Conservation (phyloP, 1,140 invertebrate genomes). For the Archivesica marissinica region DNA sequence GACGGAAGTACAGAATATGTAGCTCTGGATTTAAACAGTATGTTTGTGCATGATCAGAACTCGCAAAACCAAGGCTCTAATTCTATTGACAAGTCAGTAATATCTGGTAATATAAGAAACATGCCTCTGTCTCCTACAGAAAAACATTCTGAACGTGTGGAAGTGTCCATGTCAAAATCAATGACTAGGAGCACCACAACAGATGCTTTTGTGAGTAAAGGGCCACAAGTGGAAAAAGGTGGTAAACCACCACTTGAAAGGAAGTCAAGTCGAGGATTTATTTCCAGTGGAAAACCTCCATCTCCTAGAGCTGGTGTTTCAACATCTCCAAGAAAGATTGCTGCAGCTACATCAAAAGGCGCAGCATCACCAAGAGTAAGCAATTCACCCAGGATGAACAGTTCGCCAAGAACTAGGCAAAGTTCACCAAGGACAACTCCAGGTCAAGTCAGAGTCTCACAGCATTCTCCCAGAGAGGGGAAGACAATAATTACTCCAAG, state of each 20-base stretch:
- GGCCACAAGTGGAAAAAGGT: neutral
- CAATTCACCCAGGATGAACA: constrained; percentile 33
- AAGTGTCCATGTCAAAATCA: neutral
- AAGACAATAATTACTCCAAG: constrained; percentile 9
- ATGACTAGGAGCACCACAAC: neutral
- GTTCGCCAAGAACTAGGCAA: constrained; percentile 19
- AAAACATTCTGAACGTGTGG: neutral
- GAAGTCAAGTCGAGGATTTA: constrained; percentile 15
- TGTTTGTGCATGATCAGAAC: neutral
- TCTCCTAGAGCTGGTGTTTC: neutral
- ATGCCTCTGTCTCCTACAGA: neutral
- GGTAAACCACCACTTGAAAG: constrained; percentile 45
- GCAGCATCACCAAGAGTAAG: constrained; percentile 9
- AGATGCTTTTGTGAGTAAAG: neutral
- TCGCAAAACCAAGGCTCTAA: neutral
- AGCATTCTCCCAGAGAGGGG: constrained; percentile 27
- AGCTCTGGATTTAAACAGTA: constrained; percentile 33
- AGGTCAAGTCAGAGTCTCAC: neutral
- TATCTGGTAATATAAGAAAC: neutral
- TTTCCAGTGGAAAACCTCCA: neutral
- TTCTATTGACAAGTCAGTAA: neutral
- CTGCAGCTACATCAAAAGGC: constrained; percentile 24
- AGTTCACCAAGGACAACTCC: constrained; percentile 5
- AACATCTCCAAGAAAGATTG: constrained; percentile 34
- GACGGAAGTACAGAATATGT: constrained; percentile 56